A percentile compares a stretch with the other conserved stretches of the same genome.
These are phyloP conservation scores for Tipula helvola DNA, from an alignment of 2,888 invertebrate genomes.

Conservation along the genomic window DNA sequence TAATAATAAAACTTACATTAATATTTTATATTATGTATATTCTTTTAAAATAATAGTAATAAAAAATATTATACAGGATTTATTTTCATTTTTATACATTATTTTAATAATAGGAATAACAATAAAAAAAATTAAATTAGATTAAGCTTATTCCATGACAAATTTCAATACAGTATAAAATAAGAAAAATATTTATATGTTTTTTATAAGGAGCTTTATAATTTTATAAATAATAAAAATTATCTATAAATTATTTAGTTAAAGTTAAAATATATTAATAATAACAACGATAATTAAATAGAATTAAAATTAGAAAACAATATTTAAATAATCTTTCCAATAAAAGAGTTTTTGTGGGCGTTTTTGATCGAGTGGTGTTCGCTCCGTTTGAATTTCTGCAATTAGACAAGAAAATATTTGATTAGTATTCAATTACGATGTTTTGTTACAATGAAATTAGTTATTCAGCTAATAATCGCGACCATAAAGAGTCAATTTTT, in stretches of 20 bases:
- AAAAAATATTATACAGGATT: background rate
- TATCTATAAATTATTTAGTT: background rate
- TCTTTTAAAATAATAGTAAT: background rate
- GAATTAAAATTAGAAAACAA: background rate
- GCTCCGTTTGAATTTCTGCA: conserved; percentile 6
- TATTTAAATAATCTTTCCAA: conserved; percentile 8
- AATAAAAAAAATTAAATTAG: background rate
- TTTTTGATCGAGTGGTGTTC: conserved; percentile 5
- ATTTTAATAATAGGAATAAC: background rate
- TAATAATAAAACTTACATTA: background rate
- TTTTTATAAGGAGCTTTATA: background rate
- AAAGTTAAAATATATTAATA: background rate
- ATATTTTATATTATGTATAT: background rate
- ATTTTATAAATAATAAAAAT: background rate
- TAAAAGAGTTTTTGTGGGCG: conserved; percentile 6
- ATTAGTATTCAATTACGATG: background rate
- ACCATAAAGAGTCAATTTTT: no score
- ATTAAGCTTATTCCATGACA: background rate
- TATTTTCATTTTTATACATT: background rate
- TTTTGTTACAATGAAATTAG: no score
- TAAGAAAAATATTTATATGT: background rate
- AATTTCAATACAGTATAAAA: background rate
- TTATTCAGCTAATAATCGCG: no score
- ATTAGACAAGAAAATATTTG: background rate
- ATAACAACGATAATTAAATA: background rate